A percentile compares a stretch with the other conserved stretches of the same genome.
phyloP scores from a whole-genome alignment of 2,888 invertebrate genomes.

The Galerucella pusilla region DNA sequence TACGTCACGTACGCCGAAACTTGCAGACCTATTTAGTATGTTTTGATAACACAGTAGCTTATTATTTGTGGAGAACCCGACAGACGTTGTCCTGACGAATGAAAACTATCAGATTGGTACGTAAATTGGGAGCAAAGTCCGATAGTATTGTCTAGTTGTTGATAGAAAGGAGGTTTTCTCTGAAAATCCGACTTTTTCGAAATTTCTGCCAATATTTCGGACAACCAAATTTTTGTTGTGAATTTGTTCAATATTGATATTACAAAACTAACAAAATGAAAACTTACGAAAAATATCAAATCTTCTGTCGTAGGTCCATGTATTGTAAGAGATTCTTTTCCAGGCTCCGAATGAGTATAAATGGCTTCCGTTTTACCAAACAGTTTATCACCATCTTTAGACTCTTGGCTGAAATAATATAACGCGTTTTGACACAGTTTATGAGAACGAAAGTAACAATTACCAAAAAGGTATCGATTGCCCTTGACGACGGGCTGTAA shows the following conservation, averaged over 20 bases:
- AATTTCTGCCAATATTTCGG: too few species aligned
- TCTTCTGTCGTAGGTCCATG: conserved; percentile 73
- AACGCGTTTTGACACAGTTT: too few species aligned
- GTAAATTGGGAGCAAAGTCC: too few species aligned
- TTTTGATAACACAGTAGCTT: neutral
- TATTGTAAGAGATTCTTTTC: conserved; percentile 70
- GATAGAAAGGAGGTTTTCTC: too few species aligned
- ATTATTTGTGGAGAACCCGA: neutral
- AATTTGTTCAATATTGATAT: neutral
- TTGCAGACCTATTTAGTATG: neutral
- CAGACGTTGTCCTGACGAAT: too few species aligned
- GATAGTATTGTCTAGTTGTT: too few species aligned
- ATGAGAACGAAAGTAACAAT: too few species aligned
- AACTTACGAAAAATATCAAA: conserved; percentile 71
- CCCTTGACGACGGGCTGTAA: too few species aligned
- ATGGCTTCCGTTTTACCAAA: conserved; percentile 66
- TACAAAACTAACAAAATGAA: neutral
- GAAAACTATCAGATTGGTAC: too few species aligned
- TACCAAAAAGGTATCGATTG: too few species aligned
- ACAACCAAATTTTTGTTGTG: too few species aligned
- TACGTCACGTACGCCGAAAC: neutral
- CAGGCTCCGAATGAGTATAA: conserved; percentile 67
- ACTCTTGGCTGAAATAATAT: conserved; percentile 48
- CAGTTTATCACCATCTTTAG: conserved; percentile 63
- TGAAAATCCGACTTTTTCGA: too few species aligned